Conservation (phyloP, 2,113 vertebrate genomes). For the Atherinomorus stipes region DNA sequence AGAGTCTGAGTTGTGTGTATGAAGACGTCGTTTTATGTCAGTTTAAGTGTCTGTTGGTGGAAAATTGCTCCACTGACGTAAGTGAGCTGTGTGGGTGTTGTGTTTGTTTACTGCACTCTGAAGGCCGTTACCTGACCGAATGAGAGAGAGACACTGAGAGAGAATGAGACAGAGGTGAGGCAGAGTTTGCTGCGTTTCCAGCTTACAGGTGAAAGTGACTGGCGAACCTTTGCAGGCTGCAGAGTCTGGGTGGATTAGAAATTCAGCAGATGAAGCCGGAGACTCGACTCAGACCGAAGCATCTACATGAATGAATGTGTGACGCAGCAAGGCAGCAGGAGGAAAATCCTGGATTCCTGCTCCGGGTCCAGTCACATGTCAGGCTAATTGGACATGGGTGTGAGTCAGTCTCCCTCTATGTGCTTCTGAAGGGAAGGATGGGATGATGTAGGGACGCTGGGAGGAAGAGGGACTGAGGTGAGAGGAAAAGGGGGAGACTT, state of each 20-base stretch:
- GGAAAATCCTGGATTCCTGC: conserved; percentile 51
- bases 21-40: conserved; percentile 46
- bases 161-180: background rate
- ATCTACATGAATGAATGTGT: conserved; percentile 32
- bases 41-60: conserved; percentile 46
- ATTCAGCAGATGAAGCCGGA: conserved; percentile 7
- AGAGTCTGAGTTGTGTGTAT: background rate
- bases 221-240: background rate
- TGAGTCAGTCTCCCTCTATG: conserved; percentile 42
- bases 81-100: conserved; percentile 63
- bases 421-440: conserved; percentile 31
- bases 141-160: conserved; percentile 12
- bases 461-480: conserved; percentile 15
- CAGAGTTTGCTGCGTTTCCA: conserved; percentile 9
- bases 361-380: conserved; percentile 55
- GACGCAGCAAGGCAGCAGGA: conserved; percentile 58
- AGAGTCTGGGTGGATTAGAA: conserved; percentile 2
- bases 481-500: conserved; percentile 8
- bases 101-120: conserved; percentile 53
- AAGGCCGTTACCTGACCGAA: conserved; percentile 59
- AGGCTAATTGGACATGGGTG: conserved; percentile 59
- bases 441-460: conserved; percentile 26
- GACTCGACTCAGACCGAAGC: conserved; percentile 50
- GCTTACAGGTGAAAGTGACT: conserved; percentile 9
- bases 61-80: conserved; percentile 63